These are phyloP conservation scores for Anarhynchus alexandrinus DNA, from an alignment of 2,113 vertebrate genomes.

Conservation along the genomic window DNA sequence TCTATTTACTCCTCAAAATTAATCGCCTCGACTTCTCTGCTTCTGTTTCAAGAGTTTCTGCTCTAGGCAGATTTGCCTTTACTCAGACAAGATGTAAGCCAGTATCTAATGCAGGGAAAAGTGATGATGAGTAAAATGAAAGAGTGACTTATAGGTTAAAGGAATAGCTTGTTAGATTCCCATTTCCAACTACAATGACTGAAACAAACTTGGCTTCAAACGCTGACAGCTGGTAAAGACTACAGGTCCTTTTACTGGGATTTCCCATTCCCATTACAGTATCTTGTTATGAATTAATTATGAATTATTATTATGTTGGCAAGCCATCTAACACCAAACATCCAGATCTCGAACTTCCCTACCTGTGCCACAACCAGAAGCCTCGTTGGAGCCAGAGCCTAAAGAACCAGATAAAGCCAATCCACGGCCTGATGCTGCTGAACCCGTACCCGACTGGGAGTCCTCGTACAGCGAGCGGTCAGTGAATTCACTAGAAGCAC, in stretches of 20 bases:
- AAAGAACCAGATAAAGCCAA: slow-evolving; percentile 72
- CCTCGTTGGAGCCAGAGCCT: slow-evolving; percentile 65
- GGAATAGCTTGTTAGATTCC: background rate
- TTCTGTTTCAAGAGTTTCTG: background rate
- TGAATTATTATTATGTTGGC: background rate
- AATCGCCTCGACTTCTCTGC: background rate
- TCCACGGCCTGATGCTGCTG: slow-evolving; percentile 77
- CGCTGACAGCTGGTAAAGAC: background rate
- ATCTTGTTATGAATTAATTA: background rate
- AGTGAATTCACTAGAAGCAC: slow-evolving; percentile 70
- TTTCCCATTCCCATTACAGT: background rate
- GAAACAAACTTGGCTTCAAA: background rate
- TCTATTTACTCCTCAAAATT: background rate
- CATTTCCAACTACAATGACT: background rate
- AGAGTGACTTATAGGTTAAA: background rate
- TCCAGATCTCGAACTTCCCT: background rate
- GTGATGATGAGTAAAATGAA: background rate
- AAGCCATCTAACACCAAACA: background rate
- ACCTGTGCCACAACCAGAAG: slow-evolving; percentile 76
- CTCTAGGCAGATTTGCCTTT: background rate
- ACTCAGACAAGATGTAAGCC: background rate
- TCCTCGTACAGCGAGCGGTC: slow-evolving; percentile 65
- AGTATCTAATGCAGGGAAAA: background rate
- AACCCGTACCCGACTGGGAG: slow-evolving; percentile 70
- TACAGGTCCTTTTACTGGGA: background rate